Evolutionary conservation across 1,140 invertebrate species (phyloP), one percentile per base, ranked within the genome.

Genomic region (Reticulitermes speratus): DNA sequence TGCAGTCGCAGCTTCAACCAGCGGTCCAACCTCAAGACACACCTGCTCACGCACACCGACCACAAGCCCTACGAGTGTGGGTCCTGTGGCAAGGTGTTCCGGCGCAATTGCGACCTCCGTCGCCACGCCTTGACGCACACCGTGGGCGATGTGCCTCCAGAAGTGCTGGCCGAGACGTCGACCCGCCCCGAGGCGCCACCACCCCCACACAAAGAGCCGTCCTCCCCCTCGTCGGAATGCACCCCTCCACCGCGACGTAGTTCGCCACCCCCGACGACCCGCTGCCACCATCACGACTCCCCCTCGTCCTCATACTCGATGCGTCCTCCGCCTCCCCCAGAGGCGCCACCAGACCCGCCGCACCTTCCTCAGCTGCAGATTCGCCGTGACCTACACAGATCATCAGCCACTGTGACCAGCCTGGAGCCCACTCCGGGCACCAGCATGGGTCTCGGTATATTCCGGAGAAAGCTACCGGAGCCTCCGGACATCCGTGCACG

Each of bases 1-100:
- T 98, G 97, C 91, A 95, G 95, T 86, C 93, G 96, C 83, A 96
- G 95, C 87, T 98, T 98, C 90, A 97, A 97, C 90, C 97, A 98
- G 90, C 95, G 97, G 32, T 97, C 96, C 69, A 98, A 98, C 90
- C 92, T 98, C 81, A 98, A 98, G 90, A 98, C 97, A 0, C 97
- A 99, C 91, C 92, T 98, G n/a, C 93, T 98, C 30, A 98, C 97
- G 0, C 98, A 98, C 91, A 98, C 97, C 16, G 97, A 98, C 89
- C 96, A 97, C 91, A 98, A 98, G 89, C 97, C 97, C 0, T 98
- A 98, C 92, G 96, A 98, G 89, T 99, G 98, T 89, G 96, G 95
- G 86, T 95, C 95, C 0, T 99, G 98, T 89, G 96, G 96, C 52
- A 98, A 97, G 89, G 96, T 97, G 0, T 97, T 97, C 89, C 92